Conservation (phyloP, 1,140 invertebrate genomes). For the Adelges cooleyi region DNA sequence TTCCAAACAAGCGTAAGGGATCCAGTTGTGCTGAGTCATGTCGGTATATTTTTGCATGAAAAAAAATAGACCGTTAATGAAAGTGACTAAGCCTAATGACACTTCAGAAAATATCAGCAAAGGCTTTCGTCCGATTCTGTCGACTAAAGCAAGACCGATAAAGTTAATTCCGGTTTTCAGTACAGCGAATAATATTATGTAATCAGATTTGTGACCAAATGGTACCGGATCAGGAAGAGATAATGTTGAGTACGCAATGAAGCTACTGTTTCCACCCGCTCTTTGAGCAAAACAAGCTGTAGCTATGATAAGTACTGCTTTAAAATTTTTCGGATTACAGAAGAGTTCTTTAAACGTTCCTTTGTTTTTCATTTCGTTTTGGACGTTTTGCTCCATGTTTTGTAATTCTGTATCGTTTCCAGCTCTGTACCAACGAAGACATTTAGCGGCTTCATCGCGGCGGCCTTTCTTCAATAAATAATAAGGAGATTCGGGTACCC, state of each 20-base stretch:
- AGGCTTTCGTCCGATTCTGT: slow-evolving; percentile 38
- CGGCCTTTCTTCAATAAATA: slow-evolving; percentile 50
- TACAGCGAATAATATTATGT: slow-evolving; percentile 33
- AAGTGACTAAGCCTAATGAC: slow-evolving; percentile 29
- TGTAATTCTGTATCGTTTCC: slow-evolving; percentile 26
- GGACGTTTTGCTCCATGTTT: slow-evolving; percentile 30
- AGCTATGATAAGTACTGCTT: slow-evolving; percentile 51
- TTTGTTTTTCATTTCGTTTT: slow-evolving; percentile 33
- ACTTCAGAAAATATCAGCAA: slow-evolving; percentile 38
- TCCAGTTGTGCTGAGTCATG: slow-evolving; percentile 17
- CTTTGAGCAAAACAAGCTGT: slow-evolving; percentile 61
- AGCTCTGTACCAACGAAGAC: slow-evolving; percentile 38
- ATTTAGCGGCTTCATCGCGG: slow-evolving; percentile 44
- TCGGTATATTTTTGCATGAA: background rate
- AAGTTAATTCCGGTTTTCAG: slow-evolving; percentile 34
- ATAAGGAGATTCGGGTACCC: slow-evolving; percentile 73
- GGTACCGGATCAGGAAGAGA: slow-evolving; percentile 48
- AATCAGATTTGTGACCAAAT: background rate
- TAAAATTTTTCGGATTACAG: slow-evolving; percentile 36
- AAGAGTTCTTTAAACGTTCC: slow-evolving; percentile 28
- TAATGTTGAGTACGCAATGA: slow-evolving; percentile 60
- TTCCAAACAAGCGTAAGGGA: slow-evolving; percentile 29
- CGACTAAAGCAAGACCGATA: slow-evolving; percentile 34
- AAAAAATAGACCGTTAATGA: slow-evolving; percentile 30
- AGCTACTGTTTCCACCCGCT: slow-evolving; percentile 58